phyloP scores from a whole-genome alignment of 2,888 invertebrate species.

The Phyto melanocephala region DNA sequence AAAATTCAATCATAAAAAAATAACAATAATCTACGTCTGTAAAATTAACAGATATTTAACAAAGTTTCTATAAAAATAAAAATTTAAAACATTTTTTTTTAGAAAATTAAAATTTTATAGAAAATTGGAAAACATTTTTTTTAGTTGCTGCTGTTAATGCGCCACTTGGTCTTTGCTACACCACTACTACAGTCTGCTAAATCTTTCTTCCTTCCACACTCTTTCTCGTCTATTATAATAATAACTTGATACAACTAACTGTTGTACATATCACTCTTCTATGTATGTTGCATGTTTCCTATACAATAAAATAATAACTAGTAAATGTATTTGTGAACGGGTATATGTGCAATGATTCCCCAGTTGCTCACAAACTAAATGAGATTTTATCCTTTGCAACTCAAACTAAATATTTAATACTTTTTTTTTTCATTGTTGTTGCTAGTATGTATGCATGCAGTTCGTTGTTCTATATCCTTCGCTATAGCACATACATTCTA shows the following conservation, averaged over 20 bases:
- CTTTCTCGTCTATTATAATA: too few species aligned
- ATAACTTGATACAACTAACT: too few species aligned
- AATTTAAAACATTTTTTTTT: too few species aligned
- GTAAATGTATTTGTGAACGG: background rate
- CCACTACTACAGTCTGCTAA: constrained; percentile 32
- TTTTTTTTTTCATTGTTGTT: background rate
- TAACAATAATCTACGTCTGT: too few species aligned
- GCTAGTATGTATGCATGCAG: too few species aligned
- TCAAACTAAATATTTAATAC: background rate
- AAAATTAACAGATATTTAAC: too few species aligned
- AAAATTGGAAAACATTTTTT: too few species aligned
- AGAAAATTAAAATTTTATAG: too few species aligned
- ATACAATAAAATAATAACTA: background rate
- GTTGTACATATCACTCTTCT: background rate
- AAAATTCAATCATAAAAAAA: too few species aligned
- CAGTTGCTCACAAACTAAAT: constrained; percentile 24
- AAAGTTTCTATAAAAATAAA: too few species aligned
- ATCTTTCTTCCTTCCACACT: constrained; percentile 59
- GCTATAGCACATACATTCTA: background rate
- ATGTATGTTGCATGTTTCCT: constrained; percentile 8
- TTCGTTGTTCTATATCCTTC: background rate
- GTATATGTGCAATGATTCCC: constrained; percentile 17
- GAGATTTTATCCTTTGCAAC: constrained; percentile 1
- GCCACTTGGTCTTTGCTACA: constrained; percentile 26
- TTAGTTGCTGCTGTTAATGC: constrained; percentile 11